These are phyloP conservation scores for Siderastrea radians DNA, from an alignment of 92 coral and sea anemone species.

Conservation along the genomic window DNA sequence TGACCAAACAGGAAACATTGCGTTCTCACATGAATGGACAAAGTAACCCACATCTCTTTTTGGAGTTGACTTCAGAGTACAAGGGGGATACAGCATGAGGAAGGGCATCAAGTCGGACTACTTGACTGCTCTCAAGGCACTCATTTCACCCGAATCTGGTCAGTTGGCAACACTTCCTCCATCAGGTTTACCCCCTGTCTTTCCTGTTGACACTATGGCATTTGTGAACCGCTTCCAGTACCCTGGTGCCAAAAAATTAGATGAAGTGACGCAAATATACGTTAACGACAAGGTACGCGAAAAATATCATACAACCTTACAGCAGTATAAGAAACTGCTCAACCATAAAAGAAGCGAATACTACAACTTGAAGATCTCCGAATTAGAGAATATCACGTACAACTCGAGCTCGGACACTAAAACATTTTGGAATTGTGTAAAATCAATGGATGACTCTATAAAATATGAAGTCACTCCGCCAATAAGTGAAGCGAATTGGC, in stretches of 20 bases:
- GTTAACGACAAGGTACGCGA: too few species aligned
- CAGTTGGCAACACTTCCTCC: slow-evolving; percentile 20
- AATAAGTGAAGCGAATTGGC: too few species aligned
- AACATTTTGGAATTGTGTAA: too few species aligned
- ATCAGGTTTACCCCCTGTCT: slow-evolving; percentile 21
- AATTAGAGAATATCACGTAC: too few species aligned
- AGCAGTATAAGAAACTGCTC: too few species aligned
- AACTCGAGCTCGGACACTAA: too few species aligned
- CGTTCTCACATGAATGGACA: slow-evolving; percentile 53
- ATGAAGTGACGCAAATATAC: slow-evolving; percentile 5
- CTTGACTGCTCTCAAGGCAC: background rate
- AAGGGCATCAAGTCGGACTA: slow-evolving; percentile 43
- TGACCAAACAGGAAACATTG: slow-evolving; percentile 18
- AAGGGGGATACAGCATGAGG: slow-evolving; percentile 35
- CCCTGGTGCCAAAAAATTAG: slow-evolving; percentile 30
- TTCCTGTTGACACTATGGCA: slow-evolving; percentile 60
- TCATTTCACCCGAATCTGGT: slow-evolving; percentile 29
- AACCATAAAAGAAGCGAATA: too few species aligned
- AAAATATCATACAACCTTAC: too few species aligned
- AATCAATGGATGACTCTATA: too few species aligned
- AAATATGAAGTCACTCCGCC: too few species aligned
- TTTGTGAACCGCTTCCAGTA: slow-evolving; percentile 47
- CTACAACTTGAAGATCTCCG: too few species aligned
- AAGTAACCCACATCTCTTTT: slow-evolving; percentile 35
- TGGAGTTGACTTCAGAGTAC: slow-evolving; percentile 44